Percentiles rank a stretch among this genome's conserved stretches.
Conservation (phyloP, 2,888 invertebrate genomes). For the Watsonalla cultraria region DNA sequence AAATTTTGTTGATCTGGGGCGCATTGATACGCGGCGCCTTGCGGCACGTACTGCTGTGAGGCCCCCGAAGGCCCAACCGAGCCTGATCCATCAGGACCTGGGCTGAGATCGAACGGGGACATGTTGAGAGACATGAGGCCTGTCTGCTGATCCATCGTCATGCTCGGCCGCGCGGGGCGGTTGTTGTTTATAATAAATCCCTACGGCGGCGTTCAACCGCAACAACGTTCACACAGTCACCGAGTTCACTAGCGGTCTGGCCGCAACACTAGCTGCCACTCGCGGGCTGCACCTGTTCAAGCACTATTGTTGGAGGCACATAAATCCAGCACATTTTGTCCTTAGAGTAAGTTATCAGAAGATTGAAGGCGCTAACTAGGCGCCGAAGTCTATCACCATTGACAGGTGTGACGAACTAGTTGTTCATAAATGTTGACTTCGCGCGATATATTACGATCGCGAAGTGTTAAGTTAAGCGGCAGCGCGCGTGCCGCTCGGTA, state of each 20-base stretch:
- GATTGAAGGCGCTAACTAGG: constrained; percentile 34
- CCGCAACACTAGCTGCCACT: constrained; percentile 76
- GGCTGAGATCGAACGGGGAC: constrained; percentile 89
- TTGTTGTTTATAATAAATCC: constrained; percentile 57
- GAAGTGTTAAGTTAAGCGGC: constrained; percentile 41
- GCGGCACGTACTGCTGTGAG: constrained; percentile 78
- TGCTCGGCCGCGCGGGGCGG: constrained; percentile 73
- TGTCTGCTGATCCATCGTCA: constrained; percentile 90
- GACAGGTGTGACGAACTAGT: constrained; percentile 35
- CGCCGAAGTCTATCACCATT: constrained; percentile 40
- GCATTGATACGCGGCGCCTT: constrained; percentile 71
- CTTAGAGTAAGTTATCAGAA: constrained; percentile 35
- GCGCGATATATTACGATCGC: constrained; percentile 68
- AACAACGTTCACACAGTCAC: constrained; percentile 77
- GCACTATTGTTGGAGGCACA: constrained; percentile 67
- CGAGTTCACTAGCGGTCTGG: constrained; percentile 75
- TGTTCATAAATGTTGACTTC: constrained; percentile 44
- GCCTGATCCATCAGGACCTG: constrained; percentile 84
- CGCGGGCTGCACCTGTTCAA: constrained; percentile 74
- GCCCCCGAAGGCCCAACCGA: constrained; percentile 72
- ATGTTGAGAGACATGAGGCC: constrained; percentile 93
- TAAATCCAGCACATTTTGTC: constrained; percentile 75
- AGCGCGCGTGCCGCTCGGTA: constrained; percentile 57
- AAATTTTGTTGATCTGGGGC: constrained; percentile 72
- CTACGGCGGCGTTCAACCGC: constrained; percentile 73